A percentile compares a stretch with the other conserved stretches of the same genome.
Conservation (phyloP, 2,888 invertebrate genomes). For the Alviniconcha strummeri region DNA sequence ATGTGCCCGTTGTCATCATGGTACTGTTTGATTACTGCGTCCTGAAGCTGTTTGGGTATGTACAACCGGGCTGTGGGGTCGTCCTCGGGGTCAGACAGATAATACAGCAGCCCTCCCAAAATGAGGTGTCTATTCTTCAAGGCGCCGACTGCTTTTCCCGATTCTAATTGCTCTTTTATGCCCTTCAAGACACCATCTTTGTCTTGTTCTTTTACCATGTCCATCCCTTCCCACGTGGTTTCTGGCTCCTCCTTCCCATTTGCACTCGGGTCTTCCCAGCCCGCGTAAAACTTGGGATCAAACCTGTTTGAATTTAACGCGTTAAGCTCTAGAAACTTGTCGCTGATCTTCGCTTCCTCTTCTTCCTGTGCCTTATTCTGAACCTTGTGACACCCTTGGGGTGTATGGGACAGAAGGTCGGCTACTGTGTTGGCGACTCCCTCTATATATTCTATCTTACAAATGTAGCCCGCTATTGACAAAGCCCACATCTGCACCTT, state of each 20-base stretch:
- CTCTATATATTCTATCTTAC: too few relatives aligned
- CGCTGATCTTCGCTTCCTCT: neutral
- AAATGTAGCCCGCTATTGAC: too few relatives aligned
- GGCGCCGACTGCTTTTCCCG: too few relatives aligned
- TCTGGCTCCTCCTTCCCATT: neutral
- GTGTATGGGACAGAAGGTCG: too few relatives aligned
- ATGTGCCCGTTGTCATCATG: constrained; percentile 22
- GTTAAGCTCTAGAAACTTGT: neutral
- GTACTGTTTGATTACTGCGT: neutral
- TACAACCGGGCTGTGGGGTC: neutral
- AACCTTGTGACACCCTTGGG: neutral
- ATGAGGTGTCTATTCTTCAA: too few relatives aligned
- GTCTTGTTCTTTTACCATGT: too few relatives aligned
- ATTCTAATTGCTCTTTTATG: too few relatives aligned
- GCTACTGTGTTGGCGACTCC: too few relatives aligned
- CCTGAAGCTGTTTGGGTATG: neutral
- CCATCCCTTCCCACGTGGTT: too few relatives aligned
- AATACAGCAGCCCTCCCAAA: too few relatives aligned
- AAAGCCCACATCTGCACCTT: constrained; percentile 40
- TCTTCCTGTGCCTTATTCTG: neutral
- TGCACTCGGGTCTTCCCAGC: neutral
- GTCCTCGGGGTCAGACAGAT: too few relatives aligned
- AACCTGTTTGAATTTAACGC: neutral
- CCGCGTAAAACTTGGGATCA: neutral
- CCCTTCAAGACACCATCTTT: too few relatives aligned